Base-by-base conservation (phyloP, 2,113 vertebrate genomes). In the Tetrax tetrax region DNA sequence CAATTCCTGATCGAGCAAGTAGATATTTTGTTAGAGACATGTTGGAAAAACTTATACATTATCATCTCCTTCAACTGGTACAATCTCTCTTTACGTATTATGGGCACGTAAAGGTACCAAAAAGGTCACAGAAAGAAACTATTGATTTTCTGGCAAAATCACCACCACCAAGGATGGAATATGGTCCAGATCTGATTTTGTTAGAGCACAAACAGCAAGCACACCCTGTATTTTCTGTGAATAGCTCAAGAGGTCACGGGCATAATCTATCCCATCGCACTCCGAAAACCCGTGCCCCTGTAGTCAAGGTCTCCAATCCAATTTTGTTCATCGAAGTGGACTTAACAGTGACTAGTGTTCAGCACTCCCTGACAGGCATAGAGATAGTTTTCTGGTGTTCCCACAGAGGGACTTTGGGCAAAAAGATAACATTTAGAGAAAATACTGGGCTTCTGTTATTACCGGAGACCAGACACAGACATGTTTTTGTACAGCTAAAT, bases 181-280 rank as follows among this genome's bases (percentile, higher is more conserved):
- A 21, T 12, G 47, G 29, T 48, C 54, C 23, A 37, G 5, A 83
- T 8, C 12, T 47, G 33, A 17, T 60, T 76, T 61, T 37, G 22
- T 19, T 31, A 35, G 54, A 56, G 37, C 18, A 48, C 8, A 28
- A 19, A 38, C 23, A 54, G 54, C 4, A 86, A 89, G 23, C 12
- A 13, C 27, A 12, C 17, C 3, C 14, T 22, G 3, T 33, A 7
- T 63, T 25, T 71, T 50, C 61, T 41, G 25, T 6, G 5, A 63
- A 14, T 3, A 77, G 38, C 63, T 83, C 38, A 14, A 43, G 61
- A 83, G 33, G 7, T 68, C 47, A 24, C 1, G 19, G 35, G 12
- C 1, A 5, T 11, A 48, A 71, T 38, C n/a, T 0, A 1, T 12
- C 18, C 10, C 14, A 11, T 37, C 19, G 37, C 51, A 63, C 35